Evolutionary conservation across 92 coral and sea anemone genomes (phyloP).

Genomic region (Metridium senile): DNA sequence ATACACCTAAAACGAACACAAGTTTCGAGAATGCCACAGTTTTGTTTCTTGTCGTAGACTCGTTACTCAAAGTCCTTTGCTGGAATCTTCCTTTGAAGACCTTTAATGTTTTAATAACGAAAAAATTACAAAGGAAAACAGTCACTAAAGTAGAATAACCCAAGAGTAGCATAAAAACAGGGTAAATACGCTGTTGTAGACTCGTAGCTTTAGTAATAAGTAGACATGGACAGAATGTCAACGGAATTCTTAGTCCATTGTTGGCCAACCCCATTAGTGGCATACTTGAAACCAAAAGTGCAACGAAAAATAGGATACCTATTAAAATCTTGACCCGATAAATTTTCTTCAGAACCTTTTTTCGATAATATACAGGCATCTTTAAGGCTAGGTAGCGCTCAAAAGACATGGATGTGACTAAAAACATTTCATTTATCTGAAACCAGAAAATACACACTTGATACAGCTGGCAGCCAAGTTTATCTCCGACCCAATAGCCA

Average conservation of each 20-base stretch:
- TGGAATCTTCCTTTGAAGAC: slow-evolving; percentile 47
- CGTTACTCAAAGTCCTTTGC: slow-evolving; percentile 38
- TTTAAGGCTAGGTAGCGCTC: slow-evolving; percentile 63
- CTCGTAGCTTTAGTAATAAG: slow-evolving; percentile 50
- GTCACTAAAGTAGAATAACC: slow-evolving; percentile 57
- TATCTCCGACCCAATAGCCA: slow-evolving; percentile 61
- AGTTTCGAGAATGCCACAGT: slow-evolving; percentile 58
- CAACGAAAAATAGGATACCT: slow-evolving; percentile 13
- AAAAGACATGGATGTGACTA: slow-evolving; percentile 62
- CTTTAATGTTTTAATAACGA: slow-evolving; percentile 40
- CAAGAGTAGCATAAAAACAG: slow-evolving; percentile 42
- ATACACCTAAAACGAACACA: slow-evolving; percentile 48
- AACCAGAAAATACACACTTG: slow-evolving; percentile 67
- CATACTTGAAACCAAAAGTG: slow-evolving; percentile 51
- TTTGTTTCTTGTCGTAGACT: slow-evolving; percentile 26
- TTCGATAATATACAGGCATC: slow-evolving; percentile 55
- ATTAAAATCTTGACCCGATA: slow-evolving; percentile 45
- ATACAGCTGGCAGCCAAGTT: slow-evolving; percentile 55
- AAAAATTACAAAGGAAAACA: slow-evolving; percentile 58
- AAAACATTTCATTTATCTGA: slow-evolving; percentile 63
- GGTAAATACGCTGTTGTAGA: slow-evolving; percentile 36
- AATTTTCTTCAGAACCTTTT: slow-evolving; percentile 38
- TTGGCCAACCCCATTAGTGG: slow-evolving; percentile 58
- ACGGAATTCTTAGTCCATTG: slow-evolving; percentile 44
- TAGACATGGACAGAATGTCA: slow-evolving; percentile 64